Base-by-base conservation (phyloP, 2,113 vertebrate genomes). In the Pelusios castaneus region DNA sequence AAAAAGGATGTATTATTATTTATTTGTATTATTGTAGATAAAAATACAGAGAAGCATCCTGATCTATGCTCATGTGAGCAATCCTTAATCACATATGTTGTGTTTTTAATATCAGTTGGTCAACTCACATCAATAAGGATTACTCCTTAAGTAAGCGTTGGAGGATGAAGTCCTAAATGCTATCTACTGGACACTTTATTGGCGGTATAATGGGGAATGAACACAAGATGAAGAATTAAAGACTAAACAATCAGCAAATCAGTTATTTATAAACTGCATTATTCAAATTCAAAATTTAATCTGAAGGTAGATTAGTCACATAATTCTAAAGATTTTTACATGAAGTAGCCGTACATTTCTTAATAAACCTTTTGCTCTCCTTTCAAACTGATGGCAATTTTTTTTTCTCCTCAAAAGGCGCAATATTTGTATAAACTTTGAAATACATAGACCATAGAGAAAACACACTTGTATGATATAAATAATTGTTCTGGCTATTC, bases 81-180 rank as follows among this genome's bases (percentile, higher is more conserved):
- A 54, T 47, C 24, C 76, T 67, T 7, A 75, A n/a, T 11, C 0
- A 0, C 24, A 5, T 41, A 89, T 89, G 3, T 11, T 54, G 63
- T 0, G 70, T 2, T 8, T 16, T 14, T 8, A 9, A 79, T 45
- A 29, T 80, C 67, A 89, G 77, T 0, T 2, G 47, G 38, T 55
- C 73, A 38, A 10, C 6, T 12, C 29, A 25, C 38, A 51, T 47
- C 55, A 38, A 29, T 76, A 88, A 88, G 10, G 3, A 56, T 14
- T 21, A 41, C n/a, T 52, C 12, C 12, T 5, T 2, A 45, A 70
- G 49, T 31, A 45, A 67, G 78, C 1, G 38, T 27, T 5, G 58
- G 22, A 60, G 13, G 81, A 75, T 70, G 4, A 84, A 56, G 21
- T 45, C 80, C 47, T 81, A 86, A 0, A 67, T 11, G 13, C 5